Base-by-base conservation (phyloP, 1,140 invertebrate species). In the Parapsyche elsis region DNA sequence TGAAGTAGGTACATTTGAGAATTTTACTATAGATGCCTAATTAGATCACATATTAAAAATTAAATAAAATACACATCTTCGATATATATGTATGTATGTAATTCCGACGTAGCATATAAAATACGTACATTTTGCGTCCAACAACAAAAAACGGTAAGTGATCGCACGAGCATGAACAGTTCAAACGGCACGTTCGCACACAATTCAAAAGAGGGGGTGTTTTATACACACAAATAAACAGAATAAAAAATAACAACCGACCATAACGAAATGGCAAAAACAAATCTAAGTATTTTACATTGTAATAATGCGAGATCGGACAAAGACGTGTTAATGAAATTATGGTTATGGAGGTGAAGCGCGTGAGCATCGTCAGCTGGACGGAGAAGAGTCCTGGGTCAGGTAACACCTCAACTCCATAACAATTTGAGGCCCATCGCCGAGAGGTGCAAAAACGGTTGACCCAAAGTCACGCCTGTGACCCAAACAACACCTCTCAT, bases 361-460 rank as follows among this genome's bases (percentile, higher is more conserved):
- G 59, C 24, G 64, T 67, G 64, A 26, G 64, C 64, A 67, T 67
- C 64, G 59, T 61, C 24, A 67, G 49, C 30, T 61, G 67, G 67
- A 10, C 12, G 61, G 26, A 9, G 71, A n/a, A n/a, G 7, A 5
- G 46, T n/a, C 5, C 73, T 23, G 70, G 70, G 70, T 71, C 70
- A 38, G 26, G 23, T 38, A 57, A 75, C 73, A 75, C 73, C 49
- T 75, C 71, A 46, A 12, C 12, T 59, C 88, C 87, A 88, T 88
- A 89, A 89, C 87, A 89, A 89, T 89, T 89, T 89, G 87, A 89
- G 86, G 88, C 87, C 87, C 87, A 88, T 88, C 88, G 88, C 88
- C 88, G 86, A 85, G 87, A 88, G 88, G 88, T 88, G 88, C 88
- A 88, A 89, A 88, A 89, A 88, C 88, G 86, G 86, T 88, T 89